phyloP scores from a whole-genome alignment of 2,888 invertebrate genomes.

The Rhingia rostrata region DNA sequence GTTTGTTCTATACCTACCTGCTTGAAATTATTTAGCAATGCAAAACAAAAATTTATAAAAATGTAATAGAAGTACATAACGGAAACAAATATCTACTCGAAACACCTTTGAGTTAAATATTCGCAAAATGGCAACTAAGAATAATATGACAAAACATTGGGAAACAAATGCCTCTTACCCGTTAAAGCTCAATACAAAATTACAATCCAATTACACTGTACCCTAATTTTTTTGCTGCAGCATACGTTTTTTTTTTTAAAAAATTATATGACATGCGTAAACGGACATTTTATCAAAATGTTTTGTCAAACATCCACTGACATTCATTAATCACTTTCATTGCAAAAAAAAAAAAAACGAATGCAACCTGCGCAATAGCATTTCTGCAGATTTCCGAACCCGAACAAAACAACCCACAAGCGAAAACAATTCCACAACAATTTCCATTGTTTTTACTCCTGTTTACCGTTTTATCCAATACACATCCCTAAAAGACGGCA shows the following conservation, averaged over 20 bases:
- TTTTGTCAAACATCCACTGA: neutral
- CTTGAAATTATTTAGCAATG: too few species aligned
- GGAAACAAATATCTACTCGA: too few species aligned
- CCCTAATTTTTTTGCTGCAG: too few species aligned
- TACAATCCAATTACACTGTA: too few species aligned
- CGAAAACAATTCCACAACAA: slow-evolving; percentile 15
- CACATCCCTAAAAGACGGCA: slow-evolving; percentile 68
- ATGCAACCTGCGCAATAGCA: slow-evolving; percentile 19
- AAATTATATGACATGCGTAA: neutral
- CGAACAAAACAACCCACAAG: neutral
- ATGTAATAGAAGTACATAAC: too few species aligned
- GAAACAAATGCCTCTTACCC: neutral
- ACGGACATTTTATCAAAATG: too few species aligned
- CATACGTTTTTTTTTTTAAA: too few species aligned
- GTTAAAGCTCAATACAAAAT: neutral
- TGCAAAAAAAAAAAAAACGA: slow-evolving; percentile 4
- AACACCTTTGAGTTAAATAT: too few species aligned
- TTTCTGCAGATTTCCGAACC: neutral
- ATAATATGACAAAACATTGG: too few species aligned
- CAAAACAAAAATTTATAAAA: too few species aligned
- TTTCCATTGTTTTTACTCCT: slow-evolving; percentile 24
- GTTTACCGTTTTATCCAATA: slow-evolving; percentile 29
- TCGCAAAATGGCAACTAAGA: too few species aligned
- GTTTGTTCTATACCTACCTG: too few species aligned
- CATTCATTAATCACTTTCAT: slow-evolving; percentile 10